phyloP scores from a whole-genome alignment of 2,888 invertebrate species.

The Ochropacha duplaris region DNA sequence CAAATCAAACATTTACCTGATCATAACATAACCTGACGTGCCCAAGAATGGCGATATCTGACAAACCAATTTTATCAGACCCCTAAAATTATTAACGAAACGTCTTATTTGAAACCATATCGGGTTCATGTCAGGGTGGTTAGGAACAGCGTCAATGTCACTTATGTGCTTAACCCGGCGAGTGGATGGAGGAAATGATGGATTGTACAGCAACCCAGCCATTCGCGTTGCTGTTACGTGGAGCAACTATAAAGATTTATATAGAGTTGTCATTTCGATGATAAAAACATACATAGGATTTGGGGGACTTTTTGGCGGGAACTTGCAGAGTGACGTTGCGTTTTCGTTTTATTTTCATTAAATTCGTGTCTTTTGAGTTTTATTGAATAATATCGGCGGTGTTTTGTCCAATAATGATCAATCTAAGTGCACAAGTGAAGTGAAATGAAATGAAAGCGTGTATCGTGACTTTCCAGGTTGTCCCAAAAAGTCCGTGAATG shows the following conservation, averaged over 20 bases:
- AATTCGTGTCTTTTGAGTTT: too few species aligned
- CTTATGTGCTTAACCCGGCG: constrained; percentile 82
- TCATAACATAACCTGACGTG: constrained; percentile 64
- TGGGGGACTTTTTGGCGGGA: too few species aligned
- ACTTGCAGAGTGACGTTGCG: too few species aligned
- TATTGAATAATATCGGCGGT: too few species aligned
- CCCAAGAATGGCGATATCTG: constrained; percentile 56
- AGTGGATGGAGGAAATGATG: constrained; percentile 82
- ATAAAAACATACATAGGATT: not conserved
- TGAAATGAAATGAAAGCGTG: too few species aligned
- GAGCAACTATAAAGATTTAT: constrained; percentile 41
- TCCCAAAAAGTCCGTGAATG: too few species aligned
- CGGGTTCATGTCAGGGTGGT: constrained; percentile 55
- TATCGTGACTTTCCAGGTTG: too few species aligned
- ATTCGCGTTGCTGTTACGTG: constrained; percentile 62
- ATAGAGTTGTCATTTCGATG: constrained; percentile 48
- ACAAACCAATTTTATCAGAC: constrained; percentile 50
- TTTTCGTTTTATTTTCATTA: too few species aligned
- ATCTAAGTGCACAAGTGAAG: too few species aligned
- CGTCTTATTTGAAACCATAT: constrained; percentile 28
- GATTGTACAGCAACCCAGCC: constrained; percentile 70
- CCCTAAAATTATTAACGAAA: constrained; percentile 35
- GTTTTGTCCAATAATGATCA: too few species aligned
- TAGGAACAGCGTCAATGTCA: constrained; percentile 77
- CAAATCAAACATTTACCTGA: constrained; percentile 75